These are phyloP conservation scores for Neoascia interrupta DNA, from an alignment of 2,888 invertebrate species.

Conservation along the genomic window DNA sequence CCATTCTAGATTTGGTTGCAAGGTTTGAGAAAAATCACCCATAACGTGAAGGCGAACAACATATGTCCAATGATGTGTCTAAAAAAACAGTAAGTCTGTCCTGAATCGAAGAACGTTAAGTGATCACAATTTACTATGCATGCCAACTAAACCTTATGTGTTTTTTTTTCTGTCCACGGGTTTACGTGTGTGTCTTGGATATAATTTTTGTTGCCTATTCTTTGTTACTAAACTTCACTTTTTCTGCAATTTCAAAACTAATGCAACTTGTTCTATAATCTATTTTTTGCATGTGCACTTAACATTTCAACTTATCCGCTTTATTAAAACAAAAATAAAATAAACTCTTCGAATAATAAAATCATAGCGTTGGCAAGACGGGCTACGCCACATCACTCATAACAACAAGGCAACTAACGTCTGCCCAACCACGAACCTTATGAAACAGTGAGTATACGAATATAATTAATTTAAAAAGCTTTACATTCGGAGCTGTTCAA, in stretches of 20 bases:
- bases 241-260: background rate
- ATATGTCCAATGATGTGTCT: constrained; percentile 99
- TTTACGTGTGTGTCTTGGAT: constrained; percentile 24
- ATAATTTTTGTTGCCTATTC: constrained; percentile 9
- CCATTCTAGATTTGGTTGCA: constrained; percentile 94
- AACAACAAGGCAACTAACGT: constrained; percentile 98
- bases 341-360: constrained; percentile 25
- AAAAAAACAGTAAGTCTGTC: constrained; percentile 97
- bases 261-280: constrained; percentile 4
- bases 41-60: constrained; percentile 99
- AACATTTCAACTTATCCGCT: constrained; percentile 39
- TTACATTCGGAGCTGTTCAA: too few species aligned
- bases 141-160: constrained; percentile 18
- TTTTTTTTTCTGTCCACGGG: background rate
- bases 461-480: too few species aligned
- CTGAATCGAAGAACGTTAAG: background rate
- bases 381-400: constrained; percentile 93
- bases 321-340: constrained; percentile 11
- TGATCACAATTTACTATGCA: constrained; percentile 30
- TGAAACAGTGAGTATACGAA: constrained; percentile 98
- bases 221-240: constrained; percentile 50
- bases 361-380: constrained; percentile 93
- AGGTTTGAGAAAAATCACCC: constrained; percentile 95
- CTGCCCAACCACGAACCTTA: constrained; percentile 95
- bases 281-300: constrained; percentile 50